phyloP scores from a whole-genome alignment of 2,888 invertebrate species.

The Spisula subtruncata region DNA sequence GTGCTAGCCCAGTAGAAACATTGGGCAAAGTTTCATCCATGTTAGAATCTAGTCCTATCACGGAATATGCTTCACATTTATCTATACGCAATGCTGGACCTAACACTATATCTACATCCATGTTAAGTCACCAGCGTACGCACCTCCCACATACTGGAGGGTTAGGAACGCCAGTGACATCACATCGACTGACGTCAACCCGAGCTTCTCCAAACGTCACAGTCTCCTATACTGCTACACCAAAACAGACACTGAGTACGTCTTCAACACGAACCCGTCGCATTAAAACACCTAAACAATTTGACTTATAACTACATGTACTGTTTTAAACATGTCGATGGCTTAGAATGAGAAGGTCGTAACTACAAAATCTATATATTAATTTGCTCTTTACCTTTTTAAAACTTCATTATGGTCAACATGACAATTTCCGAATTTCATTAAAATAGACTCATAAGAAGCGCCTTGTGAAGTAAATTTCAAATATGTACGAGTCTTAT shows the following conservation, averaged over 20 bases:
- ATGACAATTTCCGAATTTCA: no score
- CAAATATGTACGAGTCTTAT: no score
- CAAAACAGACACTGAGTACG: slow-evolving; percentile 80
- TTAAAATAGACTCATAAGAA: no score
- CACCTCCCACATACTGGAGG: slow-evolving; percentile 30
- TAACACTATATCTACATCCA: slow-evolving; percentile 34
- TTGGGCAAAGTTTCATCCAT: slow-evolving; percentile 83
- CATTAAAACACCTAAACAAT: slow-evolving; percentile 85
- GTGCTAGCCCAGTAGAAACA: slow-evolving; percentile 71
- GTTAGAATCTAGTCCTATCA: slow-evolving; percentile 79
- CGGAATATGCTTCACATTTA: slow-evolving; percentile 59
- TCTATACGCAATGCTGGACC: slow-evolving; percentile 4
- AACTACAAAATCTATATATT: no score
- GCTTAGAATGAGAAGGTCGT: no score
- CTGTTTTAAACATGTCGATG: no score
- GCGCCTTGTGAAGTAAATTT: no score
- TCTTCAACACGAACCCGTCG: slow-evolving; percentile 84
- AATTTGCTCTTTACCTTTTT: no score
- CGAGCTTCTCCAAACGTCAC: slow-evolving; percentile 51
- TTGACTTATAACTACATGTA: slow-evolving; percentile 76
- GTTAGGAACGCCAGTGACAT: slow-evolving; percentile 27
- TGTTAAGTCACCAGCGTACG: slow-evolving; percentile 5
- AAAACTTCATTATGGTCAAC: no score
- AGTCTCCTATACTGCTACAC: slow-evolving; percentile 78
- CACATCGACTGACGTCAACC: slow-evolving; percentile 1